Evolutionary conservation across 1,140 invertebrate genomes (phyloP).

Genomic region (Amyelois transitella): DNA sequence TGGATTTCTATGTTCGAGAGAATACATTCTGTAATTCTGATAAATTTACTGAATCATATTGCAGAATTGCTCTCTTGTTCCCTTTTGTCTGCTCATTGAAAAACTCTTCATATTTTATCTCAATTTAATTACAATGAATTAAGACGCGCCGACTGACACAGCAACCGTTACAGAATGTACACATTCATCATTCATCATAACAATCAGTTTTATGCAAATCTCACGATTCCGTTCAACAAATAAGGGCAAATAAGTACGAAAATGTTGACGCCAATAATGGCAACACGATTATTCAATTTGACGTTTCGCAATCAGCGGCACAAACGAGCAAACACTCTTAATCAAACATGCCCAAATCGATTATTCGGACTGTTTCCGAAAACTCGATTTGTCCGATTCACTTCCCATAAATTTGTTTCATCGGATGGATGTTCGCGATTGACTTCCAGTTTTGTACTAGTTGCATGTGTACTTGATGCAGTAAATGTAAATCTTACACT

Average conservation of each 20-base stretch:
- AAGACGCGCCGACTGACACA: too few relatives aligned
- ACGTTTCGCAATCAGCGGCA: conserved; percentile 59
- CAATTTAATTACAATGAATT: too few relatives aligned
- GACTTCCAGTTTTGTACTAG: neutral
- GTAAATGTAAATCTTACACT: too few relatives aligned
- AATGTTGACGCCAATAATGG: conserved; percentile 37
- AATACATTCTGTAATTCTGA: too few relatives aligned
- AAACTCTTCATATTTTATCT: too few relatives aligned
- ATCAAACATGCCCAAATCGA: conserved; percentile 52
- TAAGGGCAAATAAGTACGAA: conserved; percentile 20
- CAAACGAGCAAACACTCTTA: conserved; percentile 49
- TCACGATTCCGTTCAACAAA: conserved; percentile 3
- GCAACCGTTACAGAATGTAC: too few relatives aligned
- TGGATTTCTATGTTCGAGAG: too few relatives aligned
- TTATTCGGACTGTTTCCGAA: conserved; percentile 35
- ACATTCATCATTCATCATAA: neutral
- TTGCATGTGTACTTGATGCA: neutral
- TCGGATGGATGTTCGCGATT: neutral
- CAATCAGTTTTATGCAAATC: neutral
- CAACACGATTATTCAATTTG: conserved; percentile 58
- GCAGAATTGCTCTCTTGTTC: too few relatives aligned
- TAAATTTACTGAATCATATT: too few relatives aligned
- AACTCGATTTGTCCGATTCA: conserved; percentile 20
- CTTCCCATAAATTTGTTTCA: conserved; percentile 5
- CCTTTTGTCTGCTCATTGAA: too few relatives aligned